Evolutionary conservation across 2,113 vertebrate genomes (phyloP).

Genomic region (Urocitellus parryii): DNA sequence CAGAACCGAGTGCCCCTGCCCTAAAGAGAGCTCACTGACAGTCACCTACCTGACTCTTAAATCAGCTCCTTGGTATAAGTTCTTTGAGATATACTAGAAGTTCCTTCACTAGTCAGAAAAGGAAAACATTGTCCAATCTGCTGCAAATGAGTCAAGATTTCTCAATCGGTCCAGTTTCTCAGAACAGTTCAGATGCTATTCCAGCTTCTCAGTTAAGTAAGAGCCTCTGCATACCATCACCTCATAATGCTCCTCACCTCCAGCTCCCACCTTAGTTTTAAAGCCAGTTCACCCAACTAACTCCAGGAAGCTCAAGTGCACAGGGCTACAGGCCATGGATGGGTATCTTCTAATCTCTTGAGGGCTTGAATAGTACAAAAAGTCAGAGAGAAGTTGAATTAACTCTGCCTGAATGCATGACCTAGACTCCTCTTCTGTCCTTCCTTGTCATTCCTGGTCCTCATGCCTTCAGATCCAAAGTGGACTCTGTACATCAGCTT

Average conservation of each 20-base stretch:
- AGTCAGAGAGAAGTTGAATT: not conserved
- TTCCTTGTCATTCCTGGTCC: not conserved
- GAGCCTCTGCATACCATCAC: not conserved
- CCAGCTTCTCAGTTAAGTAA: not conserved
- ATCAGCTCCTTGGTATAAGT: not conserved
- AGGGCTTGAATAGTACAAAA: not conserved
- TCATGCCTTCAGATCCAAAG: not conserved
- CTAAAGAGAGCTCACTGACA: not conserved
- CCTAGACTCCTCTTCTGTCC: not conserved
- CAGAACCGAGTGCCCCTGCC: not conserved
- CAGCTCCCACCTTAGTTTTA: not conserved
- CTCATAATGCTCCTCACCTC: not conserved
- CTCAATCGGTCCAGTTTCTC: not conserved
- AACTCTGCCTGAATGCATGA: not conserved
- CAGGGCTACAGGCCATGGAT: not conserved
- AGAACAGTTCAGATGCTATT: too few relatives aligned
- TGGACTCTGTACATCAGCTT: too few relatives aligned
- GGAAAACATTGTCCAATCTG: not conserved
- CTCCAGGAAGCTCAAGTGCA: not conserved
- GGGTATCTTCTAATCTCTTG: not conserved
- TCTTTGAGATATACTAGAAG: not conserved
- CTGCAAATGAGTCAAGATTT: not conserved
- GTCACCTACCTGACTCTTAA: not conserved
- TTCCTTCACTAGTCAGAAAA: not conserved
- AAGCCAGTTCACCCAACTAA: not conserved